Conservation (phyloP, 2,113 vertebrate species). For the Otolemur garnettii region DNA sequence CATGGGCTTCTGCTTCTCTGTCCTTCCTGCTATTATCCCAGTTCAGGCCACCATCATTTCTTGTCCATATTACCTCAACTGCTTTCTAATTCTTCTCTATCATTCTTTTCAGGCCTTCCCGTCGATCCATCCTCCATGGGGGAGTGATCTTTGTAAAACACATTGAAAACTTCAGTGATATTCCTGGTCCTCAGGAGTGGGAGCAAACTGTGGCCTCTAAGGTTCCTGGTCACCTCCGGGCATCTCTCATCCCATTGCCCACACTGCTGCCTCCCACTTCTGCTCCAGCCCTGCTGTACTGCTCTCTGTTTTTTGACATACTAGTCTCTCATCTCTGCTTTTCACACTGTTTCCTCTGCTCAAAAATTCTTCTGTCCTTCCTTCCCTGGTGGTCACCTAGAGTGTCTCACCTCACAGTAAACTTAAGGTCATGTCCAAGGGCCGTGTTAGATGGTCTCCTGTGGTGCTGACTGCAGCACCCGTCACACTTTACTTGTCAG, state of each 20-base stretch:
- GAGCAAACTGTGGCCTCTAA: not conserved
- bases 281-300: not conserved
- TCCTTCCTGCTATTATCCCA: not conserved
- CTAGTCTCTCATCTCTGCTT: not conserved
- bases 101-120: not conserved
- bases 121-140: not conserved
- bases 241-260: not conserved
- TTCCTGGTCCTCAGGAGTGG: not conserved
- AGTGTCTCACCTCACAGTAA: not conserved
- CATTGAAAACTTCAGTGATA: not conserved
- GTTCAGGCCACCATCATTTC: not conserved
- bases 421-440: not conserved
- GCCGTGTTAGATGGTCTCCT: not conserved
- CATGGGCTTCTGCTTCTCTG: not conserved
- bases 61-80: not conserved
- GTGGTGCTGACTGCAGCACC: too few species aligned
- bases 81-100: not conserved
- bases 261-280: not conserved
- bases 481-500: not conserved
- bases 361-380: not conserved
- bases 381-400: not conserved
- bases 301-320: not conserved
- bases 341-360: conserved; percentile 9
- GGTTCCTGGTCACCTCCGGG: not conserved
- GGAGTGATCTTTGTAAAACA: not conserved